These are phyloP conservation scores for Orthosia cruda DNA, from an alignment of 2,888 invertebrate species.

Conservation along the genomic window DNA sequence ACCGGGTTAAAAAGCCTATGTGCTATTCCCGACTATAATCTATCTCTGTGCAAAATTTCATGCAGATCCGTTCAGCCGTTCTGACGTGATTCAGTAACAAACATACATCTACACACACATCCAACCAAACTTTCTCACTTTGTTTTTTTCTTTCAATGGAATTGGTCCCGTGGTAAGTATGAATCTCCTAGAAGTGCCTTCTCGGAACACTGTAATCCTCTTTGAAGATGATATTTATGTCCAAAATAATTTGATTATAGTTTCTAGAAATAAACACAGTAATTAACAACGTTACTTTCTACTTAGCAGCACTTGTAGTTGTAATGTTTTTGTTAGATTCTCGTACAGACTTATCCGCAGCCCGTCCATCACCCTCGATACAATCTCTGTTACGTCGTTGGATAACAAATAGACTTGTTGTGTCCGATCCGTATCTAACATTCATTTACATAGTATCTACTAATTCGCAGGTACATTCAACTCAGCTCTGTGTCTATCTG, in stretches of 20 bases:
- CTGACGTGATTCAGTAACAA: too few species aligned
- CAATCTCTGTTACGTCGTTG: conserved; percentile 60
- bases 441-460: conserved; percentile 52
- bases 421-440: conserved; percentile 50
- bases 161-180: not conserved
- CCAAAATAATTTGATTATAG: not conserved
- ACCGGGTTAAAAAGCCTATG: too few species aligned
- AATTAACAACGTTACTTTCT: conserved; percentile 44
- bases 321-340: conserved; percentile 34
- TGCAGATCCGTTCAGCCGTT: too few species aligned
- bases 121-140: too few species aligned
- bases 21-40: too few species aligned
- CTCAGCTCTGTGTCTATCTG: conserved; percentile 55
- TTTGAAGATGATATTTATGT: not conserved
- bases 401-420: conserved; percentile 62
- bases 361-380: conserved; percentile 55
- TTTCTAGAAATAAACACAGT: conserved; percentile 16
- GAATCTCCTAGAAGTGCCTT: not conserved
- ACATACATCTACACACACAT: too few species aligned
- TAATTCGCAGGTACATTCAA: conserved; percentile 58
- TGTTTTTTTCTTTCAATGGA: too few species aligned
- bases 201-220: not conserved
- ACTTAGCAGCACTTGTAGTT: conserved; percentile 23
- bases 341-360: conserved; percentile 7
- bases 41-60: too few species aligned